Percentiles rank a stretch among this genome's conserved stretches.
Evolutionary conservation across 92 coral and sea anemone species (phyloP).

Genomic region (Blastomussa wellsi): DNA sequence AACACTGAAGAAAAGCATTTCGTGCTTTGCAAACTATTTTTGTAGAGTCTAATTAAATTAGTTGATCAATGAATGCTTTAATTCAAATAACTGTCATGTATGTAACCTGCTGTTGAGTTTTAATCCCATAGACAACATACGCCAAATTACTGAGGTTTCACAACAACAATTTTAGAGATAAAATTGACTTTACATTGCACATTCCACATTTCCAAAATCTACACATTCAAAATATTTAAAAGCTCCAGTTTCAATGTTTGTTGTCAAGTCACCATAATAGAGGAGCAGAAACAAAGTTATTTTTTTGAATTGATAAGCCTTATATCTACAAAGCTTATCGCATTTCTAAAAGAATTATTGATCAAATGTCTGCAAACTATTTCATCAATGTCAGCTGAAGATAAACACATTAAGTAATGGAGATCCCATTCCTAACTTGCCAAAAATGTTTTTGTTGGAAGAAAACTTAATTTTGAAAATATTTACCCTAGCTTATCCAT

Average conservation of each 20-base stretch:
- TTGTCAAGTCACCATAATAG: neutral
- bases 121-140: neutral
- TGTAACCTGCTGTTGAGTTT: neutral
- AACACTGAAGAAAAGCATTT: neutral
- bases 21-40: neutral
- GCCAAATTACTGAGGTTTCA: neutral
- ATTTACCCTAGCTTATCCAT: neutral
- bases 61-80: neutral
- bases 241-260: neutral
- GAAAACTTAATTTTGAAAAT: neutral
- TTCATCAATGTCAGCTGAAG: neutral
- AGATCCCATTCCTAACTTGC: neutral
- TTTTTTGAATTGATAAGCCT: neutral
- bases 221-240: neutral
- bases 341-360: conserved; percentile 1
- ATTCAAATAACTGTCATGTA: neutral
- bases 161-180: neutral
- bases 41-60: neutral
- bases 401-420: neutral
- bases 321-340: neutral
- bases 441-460: neutral
- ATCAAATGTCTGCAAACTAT: conserved; percentile 16
- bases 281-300: neutral
- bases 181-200: neutral
- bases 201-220: neutral